These are phyloP conservation scores for Craseonycteris thonglongyai DNA, from an alignment of 2,113 vertebrate species.

Conservation along the genomic window DNA sequence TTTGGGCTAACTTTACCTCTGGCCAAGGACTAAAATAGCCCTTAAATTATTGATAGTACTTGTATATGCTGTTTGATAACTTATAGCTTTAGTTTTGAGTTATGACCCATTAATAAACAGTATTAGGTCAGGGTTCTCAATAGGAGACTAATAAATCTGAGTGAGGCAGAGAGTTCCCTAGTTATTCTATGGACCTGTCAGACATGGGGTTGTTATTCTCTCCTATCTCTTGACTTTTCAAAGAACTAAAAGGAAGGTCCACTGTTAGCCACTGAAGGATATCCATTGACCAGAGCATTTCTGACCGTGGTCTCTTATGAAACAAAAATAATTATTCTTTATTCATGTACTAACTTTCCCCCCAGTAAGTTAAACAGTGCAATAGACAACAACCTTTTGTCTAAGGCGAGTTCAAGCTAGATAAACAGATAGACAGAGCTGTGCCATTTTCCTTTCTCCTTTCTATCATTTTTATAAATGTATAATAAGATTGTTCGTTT, in stretches of 20 bases:
- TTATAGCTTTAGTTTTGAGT: background rate
- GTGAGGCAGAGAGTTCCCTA: background rate
- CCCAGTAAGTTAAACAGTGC: slow-evolving; percentile 54
- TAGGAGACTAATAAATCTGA: background rate
- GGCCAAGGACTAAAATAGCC: background rate
- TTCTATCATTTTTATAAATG: background rate
- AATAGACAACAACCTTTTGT: slow-evolving; percentile 51
- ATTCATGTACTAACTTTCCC: slow-evolving; percentile 51
- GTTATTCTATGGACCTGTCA: background rate
- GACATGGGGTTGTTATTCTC: background rate
- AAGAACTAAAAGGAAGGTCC: slow-evolving; percentile 1
- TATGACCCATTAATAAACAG: background rate
- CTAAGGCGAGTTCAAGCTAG: slow-evolving; percentile 36
- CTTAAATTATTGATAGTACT: background rate
- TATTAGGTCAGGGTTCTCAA: background rate
- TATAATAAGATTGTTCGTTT: background rate
- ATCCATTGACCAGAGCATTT: slow-evolving; percentile 12
- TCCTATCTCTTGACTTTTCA: slow-evolving; percentile 38
- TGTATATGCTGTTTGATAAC: background rate
- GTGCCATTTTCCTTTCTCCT: slow-evolving; percentile 3
- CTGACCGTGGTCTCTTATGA: slow-evolving; percentile 14
- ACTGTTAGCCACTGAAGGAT: slow-evolving; percentile 37
- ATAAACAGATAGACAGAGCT: slow-evolving; percentile 41
- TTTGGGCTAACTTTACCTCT: background rate
- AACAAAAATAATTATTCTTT: slow-evolving; percentile 64